Conservation (phyloP, 1,140 invertebrate species). For the Tigriopus japonicus region DNA sequence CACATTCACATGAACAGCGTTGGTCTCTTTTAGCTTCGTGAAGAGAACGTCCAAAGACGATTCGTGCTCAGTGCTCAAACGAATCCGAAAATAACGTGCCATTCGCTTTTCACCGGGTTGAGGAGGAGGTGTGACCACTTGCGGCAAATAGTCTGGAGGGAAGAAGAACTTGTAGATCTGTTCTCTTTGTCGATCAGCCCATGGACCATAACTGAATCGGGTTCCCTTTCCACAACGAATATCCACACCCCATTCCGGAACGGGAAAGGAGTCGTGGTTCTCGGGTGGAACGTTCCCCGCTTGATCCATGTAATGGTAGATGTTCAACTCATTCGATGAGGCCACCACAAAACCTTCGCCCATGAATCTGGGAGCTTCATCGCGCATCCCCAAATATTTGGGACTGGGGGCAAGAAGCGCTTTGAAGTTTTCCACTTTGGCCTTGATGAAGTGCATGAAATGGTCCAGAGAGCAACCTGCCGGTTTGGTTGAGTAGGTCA, state of each 20-base stretch:
- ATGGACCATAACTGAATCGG: constrained; percentile 93
- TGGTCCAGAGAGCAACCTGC: constrained; percentile 76
- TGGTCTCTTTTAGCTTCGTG: constrained; percentile 82
- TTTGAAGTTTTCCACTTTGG: constrained; percentile 83
- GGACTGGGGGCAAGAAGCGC: constrained; percentile 78
- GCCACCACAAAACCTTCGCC: constrained; percentile 93
- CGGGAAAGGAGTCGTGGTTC: background rate
- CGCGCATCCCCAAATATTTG: constrained; percentile 75
- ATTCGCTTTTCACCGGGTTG: constrained; percentile 65
- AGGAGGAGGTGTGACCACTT: constrained; percentile 31
- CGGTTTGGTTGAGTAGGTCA: constrained; percentile 85
- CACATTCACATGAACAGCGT: constrained; percentile 83
- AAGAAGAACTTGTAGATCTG: constrained; percentile 92
- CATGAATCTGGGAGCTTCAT: constrained; percentile 92
- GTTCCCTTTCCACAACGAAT: constrained; percentile 92
- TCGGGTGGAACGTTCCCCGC: constrained; percentile 34
- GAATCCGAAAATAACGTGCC: constrained; percentile 78
- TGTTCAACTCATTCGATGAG: constrained; percentile 78
- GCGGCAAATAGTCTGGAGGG: constrained; percentile 61
- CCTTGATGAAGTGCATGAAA: constrained; percentile 91
- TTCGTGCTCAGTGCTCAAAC: constrained; percentile 69
- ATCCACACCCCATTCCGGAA: constrained; percentile 57
- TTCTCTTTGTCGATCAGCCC: constrained; percentile 65
- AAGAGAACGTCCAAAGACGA: constrained; percentile 88
- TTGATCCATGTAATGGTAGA: constrained; percentile 94